These are phyloP conservation scores for Halcyon malimbica DNA, from an alignment of 2,113 vertebrate genomes.

Conservation along the genomic window DNA sequence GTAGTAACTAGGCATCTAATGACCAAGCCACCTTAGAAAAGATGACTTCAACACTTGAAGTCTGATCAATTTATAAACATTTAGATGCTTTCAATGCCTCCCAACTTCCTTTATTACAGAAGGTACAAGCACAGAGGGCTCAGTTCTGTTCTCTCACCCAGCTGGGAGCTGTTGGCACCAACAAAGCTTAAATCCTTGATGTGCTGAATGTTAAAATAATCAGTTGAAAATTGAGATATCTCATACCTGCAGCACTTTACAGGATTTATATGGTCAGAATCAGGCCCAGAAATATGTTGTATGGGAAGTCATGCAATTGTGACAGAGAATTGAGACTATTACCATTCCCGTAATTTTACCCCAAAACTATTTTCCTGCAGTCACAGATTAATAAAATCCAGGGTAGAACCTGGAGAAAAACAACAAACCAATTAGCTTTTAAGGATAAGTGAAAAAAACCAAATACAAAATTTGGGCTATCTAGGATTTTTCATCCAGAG, in stretches of 20 bases:
- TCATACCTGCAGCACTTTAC: not conserved
- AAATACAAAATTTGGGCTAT: not conserved
- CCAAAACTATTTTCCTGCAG: not conserved
- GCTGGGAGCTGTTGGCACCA: not conserved
- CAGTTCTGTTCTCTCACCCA: not conserved
- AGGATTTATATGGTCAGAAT: not conserved
- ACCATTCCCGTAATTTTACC: not conserved
- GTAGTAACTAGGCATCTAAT: not conserved
- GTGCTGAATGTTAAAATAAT: not conserved
- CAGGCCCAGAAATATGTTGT: not conserved
- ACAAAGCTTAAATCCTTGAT: not conserved
- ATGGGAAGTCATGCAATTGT: not conserved
- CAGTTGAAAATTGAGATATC: not conserved
- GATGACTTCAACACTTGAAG: not conserved
- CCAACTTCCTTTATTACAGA: not conserved
- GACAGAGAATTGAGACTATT: not conserved
- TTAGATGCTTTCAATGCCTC: not conserved
- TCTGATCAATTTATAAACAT: not conserved
- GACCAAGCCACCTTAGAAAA: not conserved
- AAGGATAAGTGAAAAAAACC: not conserved
- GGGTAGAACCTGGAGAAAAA: not conserved
- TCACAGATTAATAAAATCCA: not conserved
- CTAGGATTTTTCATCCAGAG: not conserved
- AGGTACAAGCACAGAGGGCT: not conserved
- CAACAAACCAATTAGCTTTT: not conserved